A percentile compares a stretch with the other conserved stretches of the same genome.
phyloP scores from a whole-genome alignment of 2,113 vertebrate genomes.

The Columbina picui region DNA sequence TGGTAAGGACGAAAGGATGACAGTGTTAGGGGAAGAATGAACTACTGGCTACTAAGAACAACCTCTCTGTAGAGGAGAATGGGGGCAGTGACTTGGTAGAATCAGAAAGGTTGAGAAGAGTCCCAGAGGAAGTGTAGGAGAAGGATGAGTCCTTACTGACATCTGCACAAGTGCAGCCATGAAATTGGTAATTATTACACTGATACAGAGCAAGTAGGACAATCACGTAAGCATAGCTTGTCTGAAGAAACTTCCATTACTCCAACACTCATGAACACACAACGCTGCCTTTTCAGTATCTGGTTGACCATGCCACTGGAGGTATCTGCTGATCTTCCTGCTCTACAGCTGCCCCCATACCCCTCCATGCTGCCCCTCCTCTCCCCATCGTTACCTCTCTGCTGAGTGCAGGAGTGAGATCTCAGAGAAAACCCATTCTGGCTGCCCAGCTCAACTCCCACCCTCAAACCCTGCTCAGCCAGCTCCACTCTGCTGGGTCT shows the following conservation, averaged over 20 bases:
- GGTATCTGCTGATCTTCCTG: background rate
- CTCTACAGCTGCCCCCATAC: no score
- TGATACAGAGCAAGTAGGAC: background rate
- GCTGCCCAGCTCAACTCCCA: background rate
- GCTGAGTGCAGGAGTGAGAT: background rate
- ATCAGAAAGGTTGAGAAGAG: background rate
- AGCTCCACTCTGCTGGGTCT: background rate
- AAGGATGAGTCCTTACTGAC: background rate
- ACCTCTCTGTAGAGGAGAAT: background rate
- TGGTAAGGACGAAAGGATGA: background rate
- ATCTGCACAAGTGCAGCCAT: background rate
- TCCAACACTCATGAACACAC: background rate
- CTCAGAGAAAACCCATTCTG: background rate
- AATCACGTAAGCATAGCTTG: background rate
- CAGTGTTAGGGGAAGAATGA: background rate
- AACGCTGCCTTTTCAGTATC: background rate
- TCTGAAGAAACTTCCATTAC: background rate
- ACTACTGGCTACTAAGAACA: background rate
- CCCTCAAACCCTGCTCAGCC: background rate
- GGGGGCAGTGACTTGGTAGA: background rate
- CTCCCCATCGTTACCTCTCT: accelerated
- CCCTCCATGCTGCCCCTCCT: background rate
- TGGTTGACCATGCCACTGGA: background rate
- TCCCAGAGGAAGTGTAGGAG: background rate
- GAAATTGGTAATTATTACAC: background rate